Conservation (phyloP, 2,113 vertebrate species). For the Plotosus lineatus region DNA sequence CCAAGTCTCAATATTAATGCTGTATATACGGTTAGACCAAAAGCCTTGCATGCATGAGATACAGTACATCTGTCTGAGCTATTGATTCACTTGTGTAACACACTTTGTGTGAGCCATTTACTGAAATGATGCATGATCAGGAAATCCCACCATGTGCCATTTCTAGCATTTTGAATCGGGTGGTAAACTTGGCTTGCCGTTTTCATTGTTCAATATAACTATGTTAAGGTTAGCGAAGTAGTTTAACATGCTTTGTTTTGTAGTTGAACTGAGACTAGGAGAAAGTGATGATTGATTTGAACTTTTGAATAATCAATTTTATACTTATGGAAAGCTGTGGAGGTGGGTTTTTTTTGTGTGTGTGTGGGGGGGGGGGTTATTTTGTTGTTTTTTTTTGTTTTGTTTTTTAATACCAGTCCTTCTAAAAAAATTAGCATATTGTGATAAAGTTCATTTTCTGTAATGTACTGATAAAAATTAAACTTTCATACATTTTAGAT, state of each 20-base stretch:
- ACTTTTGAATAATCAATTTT: constrained; percentile 66
- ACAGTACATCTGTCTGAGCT: not conserved
- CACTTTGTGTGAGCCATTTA: not conserved
- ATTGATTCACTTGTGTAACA: not conserved
- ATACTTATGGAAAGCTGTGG: constrained; percentile 64
- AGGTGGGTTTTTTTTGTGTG: constrained; percentile 60
- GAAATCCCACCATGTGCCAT: constrained; percentile 1
- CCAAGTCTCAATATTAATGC: not conserved
- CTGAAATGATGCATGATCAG: not conserved
- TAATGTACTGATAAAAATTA: too few relatives aligned
- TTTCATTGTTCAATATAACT: constrained; percentile 34
- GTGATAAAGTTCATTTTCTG: too few relatives aligned
- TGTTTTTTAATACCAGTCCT: too few relatives aligned
- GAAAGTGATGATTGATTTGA: constrained; percentile 76
- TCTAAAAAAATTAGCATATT: too few relatives aligned
- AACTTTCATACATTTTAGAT: too few relatives aligned
- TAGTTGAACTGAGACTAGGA: constrained; percentile 55
- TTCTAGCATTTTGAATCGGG: not conserved
- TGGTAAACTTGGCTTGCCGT: not conserved
- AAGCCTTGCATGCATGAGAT: not conserved
- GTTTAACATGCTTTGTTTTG: constrained; percentile 67
- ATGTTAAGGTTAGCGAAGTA: constrained; percentile 30
- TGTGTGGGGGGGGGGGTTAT: too few relatives aligned
- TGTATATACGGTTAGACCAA: not conserved
- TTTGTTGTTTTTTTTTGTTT: constrained; percentile 50